Percentiles rank a stretch among this genome's conserved stretches.
phyloP scores from a whole-genome alignment of 2,113 vertebrate genomes.

The Caloenas nicobarica region DNA sequence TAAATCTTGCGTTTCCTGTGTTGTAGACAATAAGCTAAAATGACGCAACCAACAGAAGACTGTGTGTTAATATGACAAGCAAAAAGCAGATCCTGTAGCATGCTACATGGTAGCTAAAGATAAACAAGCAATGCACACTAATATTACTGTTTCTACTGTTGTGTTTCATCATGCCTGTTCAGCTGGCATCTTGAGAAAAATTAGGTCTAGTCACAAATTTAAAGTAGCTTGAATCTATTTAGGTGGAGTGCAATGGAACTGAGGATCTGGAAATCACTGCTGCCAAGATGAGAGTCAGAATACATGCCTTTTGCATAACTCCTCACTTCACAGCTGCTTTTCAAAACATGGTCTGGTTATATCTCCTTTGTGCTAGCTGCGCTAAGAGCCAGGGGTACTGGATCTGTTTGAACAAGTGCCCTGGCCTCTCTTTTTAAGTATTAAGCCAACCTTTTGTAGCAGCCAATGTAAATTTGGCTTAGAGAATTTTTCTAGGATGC shows the following conservation, averaged over 20 bases:
- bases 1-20: not conserved
- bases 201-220: not conserved
- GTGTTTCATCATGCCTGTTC: not conserved
- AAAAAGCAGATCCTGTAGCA: not conserved
- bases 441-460: conserved; percentile 26
- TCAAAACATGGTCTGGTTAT: conserved; percentile 7
- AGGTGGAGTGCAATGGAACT: not conserved
- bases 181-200: not conserved
- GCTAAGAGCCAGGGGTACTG: not conserved
- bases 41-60: not conserved
- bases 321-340: conserved; percentile 36
- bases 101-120: not conserved
- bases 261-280: not conserved
- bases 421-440: not conserved
- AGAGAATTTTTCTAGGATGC: not conserved
- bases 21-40: not conserved
- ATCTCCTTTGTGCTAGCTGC: not conserved
- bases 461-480: conserved; percentile 17
- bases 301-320: conserved; percentile 43
- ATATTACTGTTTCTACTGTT: no score
- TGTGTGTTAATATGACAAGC: not conserved
- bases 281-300: conserved; percentile 15
- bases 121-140: not conserved
- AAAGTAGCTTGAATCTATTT: conserved; percentile 14
- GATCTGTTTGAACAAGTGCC: conserved; percentile 37